These are phyloP conservation scores for Oncorhynchus kisutch DNA, from an alignment of 2,113 vertebrate species.

Conservation along the genomic window DNA sequence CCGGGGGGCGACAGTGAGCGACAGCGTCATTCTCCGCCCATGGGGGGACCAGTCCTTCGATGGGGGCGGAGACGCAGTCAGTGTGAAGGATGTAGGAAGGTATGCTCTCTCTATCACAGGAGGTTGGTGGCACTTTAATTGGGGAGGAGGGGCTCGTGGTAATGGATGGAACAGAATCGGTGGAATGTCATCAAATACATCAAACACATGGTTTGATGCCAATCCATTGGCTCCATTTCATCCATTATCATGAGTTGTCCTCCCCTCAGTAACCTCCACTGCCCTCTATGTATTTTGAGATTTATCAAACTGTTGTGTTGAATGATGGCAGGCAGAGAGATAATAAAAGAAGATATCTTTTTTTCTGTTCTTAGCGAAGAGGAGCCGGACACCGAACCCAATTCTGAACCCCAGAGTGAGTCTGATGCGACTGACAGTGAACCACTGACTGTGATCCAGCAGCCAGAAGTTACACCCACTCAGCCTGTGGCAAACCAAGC, in stretches of 20 bases:
- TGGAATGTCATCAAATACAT: too few relatives aligned
- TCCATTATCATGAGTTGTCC: too few relatives aligned
- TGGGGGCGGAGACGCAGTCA: conserved; percentile 30
- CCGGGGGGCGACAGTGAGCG: conserved; percentile 67
- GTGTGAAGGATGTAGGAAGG: conserved; percentile 57
- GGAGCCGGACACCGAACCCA: conserved; percentile 31
- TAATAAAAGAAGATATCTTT: background rate
- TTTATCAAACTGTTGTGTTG: background rate
- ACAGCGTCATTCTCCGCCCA: conserved; percentile 62
- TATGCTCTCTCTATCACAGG: conserved; percentile 31
- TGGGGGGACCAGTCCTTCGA: conserved; percentile 67
- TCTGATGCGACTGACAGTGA: conserved; percentile 49
- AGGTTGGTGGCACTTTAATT: too few relatives aligned
- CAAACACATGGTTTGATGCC: too few relatives aligned
- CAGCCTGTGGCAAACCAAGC: conserved; percentile 68
- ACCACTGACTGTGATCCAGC: conserved; percentile 64
- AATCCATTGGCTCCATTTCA: too few relatives aligned
- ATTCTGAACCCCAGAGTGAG: conserved; percentile 25
- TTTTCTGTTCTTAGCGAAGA: conserved; percentile 46
- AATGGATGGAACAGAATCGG: too few relatives aligned
- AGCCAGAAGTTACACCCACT: conserved; percentile 59
- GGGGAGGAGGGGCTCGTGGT: too few relatives aligned
- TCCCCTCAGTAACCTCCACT: background rate
- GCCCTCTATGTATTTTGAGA: conserved; percentile 3
- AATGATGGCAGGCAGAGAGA: background rate